These are phyloP conservation scores for Hirtodrosophila confusa DNA, from an alignment of 2,888 invertebrate species.

Conservation along the genomic window DNA sequence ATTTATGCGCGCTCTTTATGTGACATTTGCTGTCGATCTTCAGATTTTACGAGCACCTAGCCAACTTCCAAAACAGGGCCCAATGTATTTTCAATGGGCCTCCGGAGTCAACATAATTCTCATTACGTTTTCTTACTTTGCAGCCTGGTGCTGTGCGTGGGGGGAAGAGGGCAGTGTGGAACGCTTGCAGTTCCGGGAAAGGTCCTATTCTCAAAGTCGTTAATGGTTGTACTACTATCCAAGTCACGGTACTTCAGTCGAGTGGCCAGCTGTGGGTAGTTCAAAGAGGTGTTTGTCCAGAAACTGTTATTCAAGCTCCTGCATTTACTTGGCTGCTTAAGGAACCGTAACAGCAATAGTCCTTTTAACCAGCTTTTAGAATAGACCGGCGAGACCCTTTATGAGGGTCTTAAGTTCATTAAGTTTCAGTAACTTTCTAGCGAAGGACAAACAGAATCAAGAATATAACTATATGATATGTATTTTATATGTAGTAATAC, in stretches of 20 bases:
- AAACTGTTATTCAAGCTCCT: too few species aligned
- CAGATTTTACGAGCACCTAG: conserved; percentile 61
- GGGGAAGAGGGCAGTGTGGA: neutral
- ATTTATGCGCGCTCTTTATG: conserved; percentile 66
- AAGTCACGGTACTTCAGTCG: conserved; percentile 21
- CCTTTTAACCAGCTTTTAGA: too few species aligned
- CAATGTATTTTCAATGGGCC: conserved; percentile 43
- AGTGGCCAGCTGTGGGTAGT: conserved; percentile 24
- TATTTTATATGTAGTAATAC: too few species aligned
- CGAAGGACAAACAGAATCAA: too few species aligned
- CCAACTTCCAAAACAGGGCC: conserved; percentile 38
- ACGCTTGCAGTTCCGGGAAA: conserved; percentile 20
- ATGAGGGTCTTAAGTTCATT: too few species aligned
- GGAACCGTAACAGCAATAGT: too few species aligned
- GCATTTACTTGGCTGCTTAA: too few species aligned
- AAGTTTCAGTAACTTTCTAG: too few species aligned
- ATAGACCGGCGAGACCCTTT: too few species aligned
- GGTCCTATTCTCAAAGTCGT: conserved; percentile 2
- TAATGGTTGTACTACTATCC: conserved; percentile 15
- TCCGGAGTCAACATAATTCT: conserved; percentile 6
- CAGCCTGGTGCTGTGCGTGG: neutral
- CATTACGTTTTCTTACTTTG: too few species aligned
- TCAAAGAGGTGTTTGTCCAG: too few species aligned
- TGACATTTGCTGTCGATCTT: conserved; percentile 70
- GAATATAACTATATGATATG: too few species aligned